Evolutionary conservation across 2,888 invertebrate species (phyloP), one percentile per base, ranked within the genome.

Genomic region (Phyto melanocephala): DNA sequence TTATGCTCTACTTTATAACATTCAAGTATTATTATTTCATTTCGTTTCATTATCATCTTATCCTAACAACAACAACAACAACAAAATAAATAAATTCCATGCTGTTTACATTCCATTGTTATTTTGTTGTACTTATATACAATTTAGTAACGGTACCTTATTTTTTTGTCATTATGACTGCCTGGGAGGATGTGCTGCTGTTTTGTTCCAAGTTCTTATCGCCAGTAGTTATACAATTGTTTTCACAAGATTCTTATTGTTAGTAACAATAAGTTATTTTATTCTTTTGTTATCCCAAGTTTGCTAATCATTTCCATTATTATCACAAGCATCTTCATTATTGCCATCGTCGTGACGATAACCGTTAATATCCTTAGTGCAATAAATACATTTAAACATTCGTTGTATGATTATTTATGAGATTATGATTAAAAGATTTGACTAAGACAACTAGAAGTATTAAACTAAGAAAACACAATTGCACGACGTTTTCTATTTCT

Each of bases 351-450:
- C 15, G 22, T 60, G 22, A 33, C 52, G 40, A 42, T 63, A 28
- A 52, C 62, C 37, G 56, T 20, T 47, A 15, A 47, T 22, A 47
- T 33, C 11, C 40, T 47, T 47, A 33, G 50, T 62, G 52, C 40
- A 40, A 52, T 17, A 58, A 7, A 22, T 4, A 20, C 37, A 67
- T 17, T 28, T 28, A 7, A 54, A 42, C 40, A 54, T 13, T 15
- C 22, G 35, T 52, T 52, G 37, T 63, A 2, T 33, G 62, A 54
- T 79, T 78, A 78, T 71, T 78, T 50, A 74, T 68, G 35, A 45
- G 62, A 68, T 74, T 68, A 68, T 68, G 60, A 80, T 33, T 54
- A 60, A 68, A 60, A 68, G 10, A 45, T 72, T 72, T 22, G 50
- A 50, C 11, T n/a, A 65, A 65, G 22, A 35, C 33, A 40, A 4